These are phyloP conservation scores for Andrena flavipes DNA, from an alignment of 2,888 invertebrate species.

Conservation along the genomic window DNA sequence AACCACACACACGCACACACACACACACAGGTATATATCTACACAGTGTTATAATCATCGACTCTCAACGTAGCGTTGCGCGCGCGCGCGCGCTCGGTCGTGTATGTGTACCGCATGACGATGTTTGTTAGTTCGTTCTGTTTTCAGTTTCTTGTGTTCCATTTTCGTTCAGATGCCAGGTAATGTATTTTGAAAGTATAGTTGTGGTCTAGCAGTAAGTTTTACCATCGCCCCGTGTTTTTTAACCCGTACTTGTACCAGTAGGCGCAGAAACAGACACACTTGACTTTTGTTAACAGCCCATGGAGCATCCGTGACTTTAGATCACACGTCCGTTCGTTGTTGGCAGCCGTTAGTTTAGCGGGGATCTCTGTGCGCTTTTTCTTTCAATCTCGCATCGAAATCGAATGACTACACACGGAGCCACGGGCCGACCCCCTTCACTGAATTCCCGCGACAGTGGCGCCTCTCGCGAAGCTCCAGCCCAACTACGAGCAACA, in stretches of 20 bases:
- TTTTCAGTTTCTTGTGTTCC: slow-evolving; percentile 27
- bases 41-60: slow-evolving; percentile 13
- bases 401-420: slow-evolving; percentile 43
- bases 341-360: slow-evolving; percentile 17
- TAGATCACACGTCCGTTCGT: slow-evolving; percentile 23
- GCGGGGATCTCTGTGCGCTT: slow-evolving; percentile 30
- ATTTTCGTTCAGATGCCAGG: slow-evolving; percentile 67
- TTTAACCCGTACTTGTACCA: slow-evolving; percentile 51
- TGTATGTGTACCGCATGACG: slow-evolving; percentile 48
- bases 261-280: slow-evolving; percentile 51
- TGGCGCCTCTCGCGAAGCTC: not conserved
- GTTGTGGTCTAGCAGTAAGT: slow-evolving; percentile 76
- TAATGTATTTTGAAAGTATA: slow-evolving; percentile 76
- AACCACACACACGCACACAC: not conserved
- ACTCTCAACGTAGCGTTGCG: slow-evolving; percentile 21
- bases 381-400: not conserved
- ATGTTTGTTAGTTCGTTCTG: slow-evolving; percentile 55
- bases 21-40: not conserved
- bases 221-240: slow-evolving; percentile 59
- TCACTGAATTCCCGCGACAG: not conserved
- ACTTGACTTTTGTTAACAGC: slow-evolving; percentile 24
- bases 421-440: not conserved
- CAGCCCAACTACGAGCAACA: no score
- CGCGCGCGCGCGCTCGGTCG: slow-evolving; percentile 37
- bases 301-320: slow-evolving; percentile 39